phyloP scores from a whole-genome alignment of 1,140 invertebrate genomes.

The Monomorium pharaonis region DNA sequence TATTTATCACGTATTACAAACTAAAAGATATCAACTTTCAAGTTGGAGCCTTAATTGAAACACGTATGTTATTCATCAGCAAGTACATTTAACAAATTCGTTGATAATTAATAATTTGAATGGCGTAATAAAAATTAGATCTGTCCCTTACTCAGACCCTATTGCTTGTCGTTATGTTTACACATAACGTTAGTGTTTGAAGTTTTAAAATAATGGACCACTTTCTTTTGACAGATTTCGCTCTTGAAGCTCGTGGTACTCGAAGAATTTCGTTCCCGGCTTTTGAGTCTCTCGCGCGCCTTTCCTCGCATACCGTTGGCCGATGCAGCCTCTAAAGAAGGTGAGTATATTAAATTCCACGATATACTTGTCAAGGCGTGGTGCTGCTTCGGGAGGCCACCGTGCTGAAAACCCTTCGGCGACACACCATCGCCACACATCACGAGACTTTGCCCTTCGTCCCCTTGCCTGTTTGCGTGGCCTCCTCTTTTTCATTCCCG shows the following conservation, averaged over 20 bases:
- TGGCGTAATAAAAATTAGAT: neutral
- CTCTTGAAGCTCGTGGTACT: neutral
- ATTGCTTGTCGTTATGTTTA: neutral
- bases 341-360: constrained; percentile 80
- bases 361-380: constrained; percentile 82
- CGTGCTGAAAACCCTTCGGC: constrained; percentile 71
- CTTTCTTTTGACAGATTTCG: neutral
- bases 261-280: constrained; percentile 44
- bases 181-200: neutral
- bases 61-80: neutral
- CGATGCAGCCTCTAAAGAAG: constrained; percentile 50
- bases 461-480: neutral
- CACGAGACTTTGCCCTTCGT: constrained; percentile 65
- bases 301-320: constrained; percentile 54
- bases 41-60: neutral
- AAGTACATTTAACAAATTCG: neutral
- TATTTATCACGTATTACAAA: too few species aligned
- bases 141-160: neutral
- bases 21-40: neutral
- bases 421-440: constrained; percentile 74
- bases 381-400: constrained; percentile 58
- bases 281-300: constrained; percentile 52
- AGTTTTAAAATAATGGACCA: neutral
- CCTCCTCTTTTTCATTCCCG: constrained; percentile 51
- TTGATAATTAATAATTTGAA: neutral